Percentiles rank a stretch among this genome's conserved stretches.
These are phyloP conservation scores for Bos taurus DNA, from an alignment of 2,113 vertebrate genomes.

Conservation along the genomic window ARS-UCD2.0 NC_037335.1:26793501-26794000, in stretches of 20 bases:
- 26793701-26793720: not conserved
- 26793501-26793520: not conserved
- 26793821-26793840: not conserved
- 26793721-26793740: not conserved
- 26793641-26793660: not conserved
- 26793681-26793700: not conserved
- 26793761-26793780: not conserved
- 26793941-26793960: not conserved
- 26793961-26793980: not conserved
- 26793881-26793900: not conserved
- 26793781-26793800: not conserved
- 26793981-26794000: not conserved
- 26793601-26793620: conserved; percentile 35
- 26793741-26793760: not conserved
- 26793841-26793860: not conserved
- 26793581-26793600: not conserved
- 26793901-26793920: not conserved
- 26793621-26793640: not conserved
- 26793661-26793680: not conserved
- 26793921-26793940: not conserved
- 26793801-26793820: not conserved
- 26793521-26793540: conserved; percentile 36
- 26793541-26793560: conserved; percentile 41
- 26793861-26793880: not conserved
- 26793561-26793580: conserved; percentile 24